Evolutionary conservation across 2,888 invertebrate genomes (phyloP).

Genomic region (Spisula solida): DNA sequence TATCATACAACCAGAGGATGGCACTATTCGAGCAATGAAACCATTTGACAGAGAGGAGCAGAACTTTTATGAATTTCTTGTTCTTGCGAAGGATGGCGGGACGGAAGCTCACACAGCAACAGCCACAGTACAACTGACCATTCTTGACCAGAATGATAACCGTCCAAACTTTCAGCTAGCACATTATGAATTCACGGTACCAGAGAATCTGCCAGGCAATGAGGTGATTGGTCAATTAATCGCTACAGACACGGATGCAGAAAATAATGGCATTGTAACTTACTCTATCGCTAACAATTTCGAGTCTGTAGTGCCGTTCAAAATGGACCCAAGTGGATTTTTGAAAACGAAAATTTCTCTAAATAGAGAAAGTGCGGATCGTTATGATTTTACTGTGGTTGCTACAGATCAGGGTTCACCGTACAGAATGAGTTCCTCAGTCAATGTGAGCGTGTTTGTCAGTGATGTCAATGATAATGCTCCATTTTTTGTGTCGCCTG

Average conservation of each 20-base stretch:
- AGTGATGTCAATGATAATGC: slow-evolving; percentile 74
- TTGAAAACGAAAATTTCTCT: slow-evolving; percentile 74
- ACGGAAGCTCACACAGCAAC: slow-evolving; percentile 74
- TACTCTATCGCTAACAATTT: slow-evolving; percentile 65
- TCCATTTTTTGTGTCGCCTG: slow-evolving; percentile 79
- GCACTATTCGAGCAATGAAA: slow-evolving; percentile 76
- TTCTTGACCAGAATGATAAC: slow-evolving; percentile 81
- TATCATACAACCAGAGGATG: slow-evolving; percentile 75
- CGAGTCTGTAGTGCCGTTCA: slow-evolving; percentile 72
- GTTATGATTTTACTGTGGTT: slow-evolving; percentile 78
- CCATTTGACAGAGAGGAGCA: slow-evolving; percentile 79
- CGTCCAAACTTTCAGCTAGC: slow-evolving; percentile 76
- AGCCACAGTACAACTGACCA: slow-evolving; percentile 74
- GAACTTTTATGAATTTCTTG: slow-evolving; percentile 75
- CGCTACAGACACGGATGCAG: slow-evolving; percentile 78
- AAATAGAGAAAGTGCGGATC: slow-evolving; percentile 78
- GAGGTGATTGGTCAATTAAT: slow-evolving; percentile 73
- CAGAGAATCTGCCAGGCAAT: slow-evolving; percentile 75
- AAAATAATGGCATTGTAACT: slow-evolving; percentile 78
- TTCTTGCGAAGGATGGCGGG: slow-evolving; percentile 79
- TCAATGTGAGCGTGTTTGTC: slow-evolving; percentile 72
- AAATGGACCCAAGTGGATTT: slow-evolving; percentile 76
- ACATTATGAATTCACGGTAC: slow-evolving; percentile 75
- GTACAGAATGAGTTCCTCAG: slow-evolving; percentile 66
- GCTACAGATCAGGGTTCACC: slow-evolving; percentile 82